Evolutionary conservation across 2,113 vertebrate genomes (phyloP).

Genomic region (Fregata magnificens): DNA sequence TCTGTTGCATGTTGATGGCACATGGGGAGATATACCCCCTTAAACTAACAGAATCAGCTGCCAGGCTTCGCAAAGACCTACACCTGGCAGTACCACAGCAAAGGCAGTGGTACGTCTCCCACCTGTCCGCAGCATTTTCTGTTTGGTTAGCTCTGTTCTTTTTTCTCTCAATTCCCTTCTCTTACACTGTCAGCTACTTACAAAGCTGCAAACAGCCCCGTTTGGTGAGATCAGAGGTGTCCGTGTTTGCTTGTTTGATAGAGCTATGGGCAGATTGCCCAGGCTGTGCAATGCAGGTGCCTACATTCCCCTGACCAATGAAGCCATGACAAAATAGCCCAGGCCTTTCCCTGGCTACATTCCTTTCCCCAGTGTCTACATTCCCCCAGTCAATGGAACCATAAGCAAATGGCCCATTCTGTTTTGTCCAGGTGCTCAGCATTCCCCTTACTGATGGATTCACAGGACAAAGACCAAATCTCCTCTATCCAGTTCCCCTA

Average conservation of each 20-base stretch:
- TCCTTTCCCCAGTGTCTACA: conserved; percentile 12
- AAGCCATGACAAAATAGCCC: conserved; percentile 50
- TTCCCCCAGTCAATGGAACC: conserved; percentile 50
- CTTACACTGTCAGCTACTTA: neutral
- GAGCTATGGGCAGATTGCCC: conserved; percentile 44
- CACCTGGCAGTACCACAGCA: neutral
- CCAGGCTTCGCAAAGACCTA: neutral
- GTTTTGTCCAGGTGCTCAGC: conserved; percentile 14
- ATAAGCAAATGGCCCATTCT: conserved; percentile 30
- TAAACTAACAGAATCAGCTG: neutral
- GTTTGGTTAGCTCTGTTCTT: neutral
- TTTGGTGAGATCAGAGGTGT: neutral
- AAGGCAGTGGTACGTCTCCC: neutral
- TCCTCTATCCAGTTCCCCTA: neutral
- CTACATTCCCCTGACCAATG: conserved; percentile 43
- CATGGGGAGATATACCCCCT: neutral
- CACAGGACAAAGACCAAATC: conserved; percentile 1
- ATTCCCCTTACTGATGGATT: neutral
- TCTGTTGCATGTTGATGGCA: neutral
- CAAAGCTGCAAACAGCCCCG: neutral
- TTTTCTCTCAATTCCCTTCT: neutral
- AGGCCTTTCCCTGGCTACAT: neutral
- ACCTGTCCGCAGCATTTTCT: neutral
- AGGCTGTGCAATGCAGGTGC: conserved; percentile 42
- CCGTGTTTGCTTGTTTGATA: neutral